Base-by-base conservation (phyloP, 2,797 vertebrate species). In the Kryptolebias ocellatus region DNA sequence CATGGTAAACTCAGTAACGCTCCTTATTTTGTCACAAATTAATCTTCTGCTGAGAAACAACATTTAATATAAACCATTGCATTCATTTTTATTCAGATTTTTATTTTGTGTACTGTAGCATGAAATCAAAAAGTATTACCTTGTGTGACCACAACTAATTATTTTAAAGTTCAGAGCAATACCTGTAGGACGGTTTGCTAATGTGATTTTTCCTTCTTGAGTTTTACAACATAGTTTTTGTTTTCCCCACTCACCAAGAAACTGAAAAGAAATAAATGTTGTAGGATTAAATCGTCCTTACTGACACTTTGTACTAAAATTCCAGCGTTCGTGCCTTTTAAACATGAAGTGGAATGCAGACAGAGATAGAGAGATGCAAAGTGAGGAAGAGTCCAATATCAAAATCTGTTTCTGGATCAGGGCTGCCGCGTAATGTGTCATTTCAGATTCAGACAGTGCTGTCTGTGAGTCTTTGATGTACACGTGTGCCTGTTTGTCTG, bases 391-490 rank as follows among this genome's bases (percentile, higher is more conserved):
- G 64, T 87, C 87, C 83, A 90, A 81, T 78, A 79, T 79, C 54
- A 63, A 78, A 83, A 89, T 89, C 74, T 85, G 83, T 83, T 87
- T 83, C 31, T 57, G 75, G 70, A 83, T 76, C 65, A 80, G 79
- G 79, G 75, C 76, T 64, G 71, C 80, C 71, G 78, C 74, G 73
- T 84, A 67, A 87, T 84, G 76, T 85, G 81, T 84, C 79, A 72
- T 79, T 83, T 64, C 63, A 78, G 58, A 83, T 87, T 83, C 72
- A 69, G 70, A 81, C 78, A 34, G 79, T 84, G 74, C 64, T 75
- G 76, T 28, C 46, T 70, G 73, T 80, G 68, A 68, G 74, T 71
- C 67, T 85, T 68, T 80, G 67, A 77, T 83, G 71, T 80, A 61
- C 10, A 65, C 67, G 70, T 64, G 58, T 74, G 74, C 65, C 65